Conservation (phyloP, 1,140 invertebrate genomes). For the Danaus plexippus region DNA sequence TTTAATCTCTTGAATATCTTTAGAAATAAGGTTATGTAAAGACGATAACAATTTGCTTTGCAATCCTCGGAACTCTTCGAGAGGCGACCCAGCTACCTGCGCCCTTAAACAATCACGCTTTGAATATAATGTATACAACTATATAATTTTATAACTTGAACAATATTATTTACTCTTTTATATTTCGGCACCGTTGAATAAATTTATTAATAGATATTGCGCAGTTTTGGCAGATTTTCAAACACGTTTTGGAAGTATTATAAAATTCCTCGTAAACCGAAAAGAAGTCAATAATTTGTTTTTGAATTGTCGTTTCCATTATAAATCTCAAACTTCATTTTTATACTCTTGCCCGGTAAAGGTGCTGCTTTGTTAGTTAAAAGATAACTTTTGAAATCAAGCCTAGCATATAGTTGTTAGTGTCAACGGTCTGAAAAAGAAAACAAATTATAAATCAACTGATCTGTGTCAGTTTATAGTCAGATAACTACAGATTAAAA, state of each 20-base stretch:
- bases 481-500: too few species aligned
- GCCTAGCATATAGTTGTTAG: too few species aligned
- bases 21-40: slow-evolving; percentile 48
- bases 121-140: background rate
- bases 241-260: slow-evolving; percentile 51
- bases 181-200: slow-evolving; percentile 51
- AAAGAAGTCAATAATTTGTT: slow-evolving; percentile 64
- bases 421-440: too few species aligned
- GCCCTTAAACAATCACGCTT: slow-evolving; percentile 39
- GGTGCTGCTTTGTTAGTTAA: too few species aligned
- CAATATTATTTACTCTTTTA: slow-evolving; percentile 54
- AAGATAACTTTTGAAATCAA: too few species aligned
- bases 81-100: slow-evolving; percentile 39
- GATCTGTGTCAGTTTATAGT: background rate
- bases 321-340: slow-evolving; percentile 23
- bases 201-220: slow-evolving; percentile 64
- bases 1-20: slow-evolving; percentile 41
- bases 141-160: slow-evolving; percentile 1
- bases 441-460: background rate
- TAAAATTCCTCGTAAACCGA: slow-evolving; percentile 59
- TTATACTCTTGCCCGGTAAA: background rate
- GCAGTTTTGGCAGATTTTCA: slow-evolving; percentile 66
- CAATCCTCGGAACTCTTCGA: slow-evolving; percentile 47
- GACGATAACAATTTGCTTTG: slow-evolving; percentile 41
- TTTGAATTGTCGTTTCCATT: slow-evolving; percentile 64